phyloP scores from a whole-genome alignment of 1,140 invertebrate genomes.

The Formica selysi region DNA sequence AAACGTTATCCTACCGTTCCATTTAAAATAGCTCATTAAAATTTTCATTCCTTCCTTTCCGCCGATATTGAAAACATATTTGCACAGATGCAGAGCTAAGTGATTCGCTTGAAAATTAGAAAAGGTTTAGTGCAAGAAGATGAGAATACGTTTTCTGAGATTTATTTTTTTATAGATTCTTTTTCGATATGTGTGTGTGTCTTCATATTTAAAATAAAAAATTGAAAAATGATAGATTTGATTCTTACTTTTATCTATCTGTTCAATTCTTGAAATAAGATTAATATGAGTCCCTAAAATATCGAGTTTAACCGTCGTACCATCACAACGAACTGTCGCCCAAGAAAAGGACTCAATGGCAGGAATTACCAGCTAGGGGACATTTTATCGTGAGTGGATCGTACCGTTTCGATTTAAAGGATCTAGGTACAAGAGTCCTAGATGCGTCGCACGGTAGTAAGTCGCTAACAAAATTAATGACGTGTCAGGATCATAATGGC shows the following conservation, averaged over 20 bases:
- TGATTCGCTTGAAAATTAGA: neutral
- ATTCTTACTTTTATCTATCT: neutral
- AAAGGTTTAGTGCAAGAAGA: neutral
- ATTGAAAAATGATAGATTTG: neutral
- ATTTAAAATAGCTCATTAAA: conserved; percentile 47
- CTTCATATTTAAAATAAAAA: neutral
- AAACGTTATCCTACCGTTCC: neutral
- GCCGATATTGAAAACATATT: conserved; percentile 39
- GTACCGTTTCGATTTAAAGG: conserved; percentile 59
- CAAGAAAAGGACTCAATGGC: neutral
- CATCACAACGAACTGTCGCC: conserved; percentile 12
- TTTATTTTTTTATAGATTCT: no score
- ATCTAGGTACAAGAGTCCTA: conserved; percentile 15
- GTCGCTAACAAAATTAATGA: conserved; percentile 82
- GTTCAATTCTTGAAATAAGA: neutral
- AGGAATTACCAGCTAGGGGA: neutral
- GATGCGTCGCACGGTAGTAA: conserved; percentile 70
- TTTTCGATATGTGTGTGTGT: neutral
- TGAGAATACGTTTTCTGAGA: neutral
- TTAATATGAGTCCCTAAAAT: neutral
- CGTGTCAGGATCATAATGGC: conserved; percentile 84
- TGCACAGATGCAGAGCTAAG: neutral
- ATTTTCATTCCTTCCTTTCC: conserved; percentile 18
- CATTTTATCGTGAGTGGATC: conserved; percentile 23
- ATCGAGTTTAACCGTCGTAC: conserved; percentile 33